A percentile compares a stretch with the other conserved stretches of the same genome.
Conservation (phyloP, 2,888 invertebrate species). For the Alsophila aescularia region DNA sequence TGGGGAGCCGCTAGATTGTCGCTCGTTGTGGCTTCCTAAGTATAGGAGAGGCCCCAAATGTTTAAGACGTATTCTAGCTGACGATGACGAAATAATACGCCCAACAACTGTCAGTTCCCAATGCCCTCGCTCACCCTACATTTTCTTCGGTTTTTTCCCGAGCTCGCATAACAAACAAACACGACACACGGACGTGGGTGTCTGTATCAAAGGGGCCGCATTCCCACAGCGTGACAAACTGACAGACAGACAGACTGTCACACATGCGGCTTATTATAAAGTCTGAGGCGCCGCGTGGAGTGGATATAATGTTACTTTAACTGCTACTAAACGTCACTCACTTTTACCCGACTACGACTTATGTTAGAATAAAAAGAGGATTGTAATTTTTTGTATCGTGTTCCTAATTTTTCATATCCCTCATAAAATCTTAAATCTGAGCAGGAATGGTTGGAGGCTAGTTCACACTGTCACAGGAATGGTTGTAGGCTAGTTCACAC, state of each 20-base stretch:
- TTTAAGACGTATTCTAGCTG: too few relatives aligned
- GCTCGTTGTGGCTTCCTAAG: too few relatives aligned
- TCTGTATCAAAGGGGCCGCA: constrained; percentile 38
- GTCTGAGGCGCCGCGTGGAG: constrained; percentile 25
- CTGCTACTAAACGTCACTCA: constrained; percentile 23
- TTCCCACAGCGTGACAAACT: constrained; percentile 32
- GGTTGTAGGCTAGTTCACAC: too few relatives aligned
- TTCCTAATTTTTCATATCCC: too few relatives aligned
- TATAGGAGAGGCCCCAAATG: too few relatives aligned
- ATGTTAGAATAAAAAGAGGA: too few relatives aligned
- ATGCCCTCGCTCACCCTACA: neutral
- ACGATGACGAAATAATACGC: too few relatives aligned
- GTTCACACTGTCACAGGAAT: too few relatives aligned
- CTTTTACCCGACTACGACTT: constrained; percentile 1
- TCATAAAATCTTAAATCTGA: too few relatives aligned
- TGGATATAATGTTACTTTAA: constrained; percentile 12
- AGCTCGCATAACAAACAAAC: constrained; percentile 27
- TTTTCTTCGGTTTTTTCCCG: constrained; percentile 9
- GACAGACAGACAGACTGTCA: constrained; percentile 38
- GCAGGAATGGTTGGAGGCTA: too few relatives aligned
- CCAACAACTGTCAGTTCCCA: neutral
- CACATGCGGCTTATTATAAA: constrained; percentile 53
- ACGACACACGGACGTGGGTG: constrained; percentile 27
- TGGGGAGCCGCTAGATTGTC: too few relatives aligned
- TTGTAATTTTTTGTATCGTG: neutral